Percentiles rank a stretch among this genome's conserved stretches.
Conservation (phyloP, 2,888 invertebrate species). For the Teinopalpus imperialis region DNA sequence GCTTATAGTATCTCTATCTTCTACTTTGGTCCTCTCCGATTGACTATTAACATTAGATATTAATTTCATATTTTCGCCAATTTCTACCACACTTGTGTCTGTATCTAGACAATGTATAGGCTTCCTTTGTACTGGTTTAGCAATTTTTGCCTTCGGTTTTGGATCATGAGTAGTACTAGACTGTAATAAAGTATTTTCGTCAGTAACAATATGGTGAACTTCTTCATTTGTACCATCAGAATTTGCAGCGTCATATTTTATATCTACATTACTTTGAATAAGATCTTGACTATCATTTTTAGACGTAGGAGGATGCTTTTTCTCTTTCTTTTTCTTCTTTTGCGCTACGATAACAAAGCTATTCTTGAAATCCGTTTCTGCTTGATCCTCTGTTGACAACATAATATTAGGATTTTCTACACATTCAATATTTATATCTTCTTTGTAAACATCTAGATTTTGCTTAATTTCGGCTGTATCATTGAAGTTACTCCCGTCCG, state of each 20-base stretch:
- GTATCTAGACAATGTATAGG: conserved; percentile 1
- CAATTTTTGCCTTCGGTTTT: conserved; percentile 59
- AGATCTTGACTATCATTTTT: conserved; percentile 25
- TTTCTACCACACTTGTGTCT: conserved; percentile 35
- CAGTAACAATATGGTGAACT: background rate
- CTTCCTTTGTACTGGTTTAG: conserved; percentile 65
- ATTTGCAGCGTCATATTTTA: background rate
- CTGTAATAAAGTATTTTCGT: conserved; percentile 29
- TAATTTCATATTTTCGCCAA: background rate
- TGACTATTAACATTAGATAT: background rate
- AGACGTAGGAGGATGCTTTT: conserved; percentile 32
- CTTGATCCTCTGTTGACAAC: conserved; percentile 15
- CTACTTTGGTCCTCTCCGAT: background rate
- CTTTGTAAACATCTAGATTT: conserved; percentile 10
- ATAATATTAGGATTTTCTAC: background rate
- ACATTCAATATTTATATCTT: background rate
- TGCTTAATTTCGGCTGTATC: background rate
- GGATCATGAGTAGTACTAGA: conserved; percentile 32
- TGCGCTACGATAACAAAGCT: conserved; percentile 29
- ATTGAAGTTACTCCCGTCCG: conserved; percentile 13
- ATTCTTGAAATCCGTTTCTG: conserved; percentile 14
- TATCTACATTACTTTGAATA: conserved; percentile 1
- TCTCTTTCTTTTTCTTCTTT: conserved; percentile 46
- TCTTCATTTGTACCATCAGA: background rate
- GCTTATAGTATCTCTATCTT: background rate